phyloP scores from a whole-genome alignment of 2,797 vertebrate species.

The Apogon talboti region DNA sequence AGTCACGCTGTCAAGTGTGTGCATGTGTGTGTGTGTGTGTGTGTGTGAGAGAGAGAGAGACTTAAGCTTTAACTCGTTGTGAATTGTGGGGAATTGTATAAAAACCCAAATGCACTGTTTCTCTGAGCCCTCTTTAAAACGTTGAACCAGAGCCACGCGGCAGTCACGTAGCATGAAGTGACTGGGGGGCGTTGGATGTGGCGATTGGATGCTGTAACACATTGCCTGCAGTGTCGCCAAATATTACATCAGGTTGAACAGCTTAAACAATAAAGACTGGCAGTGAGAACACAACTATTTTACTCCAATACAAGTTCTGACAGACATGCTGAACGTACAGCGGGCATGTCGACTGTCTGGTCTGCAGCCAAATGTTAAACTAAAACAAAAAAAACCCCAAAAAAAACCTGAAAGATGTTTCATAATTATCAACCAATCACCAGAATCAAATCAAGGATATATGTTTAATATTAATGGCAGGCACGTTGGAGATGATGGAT shows the following conservation, averaged over 20 bases:
- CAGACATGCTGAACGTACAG: constrained; percentile 5
- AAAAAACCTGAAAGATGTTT: no score
- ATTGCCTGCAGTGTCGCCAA: constrained; percentile 48
- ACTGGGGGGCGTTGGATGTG: constrained; percentile 37
- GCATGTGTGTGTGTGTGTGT: constrained; percentile 18
- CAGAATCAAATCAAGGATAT: no score
- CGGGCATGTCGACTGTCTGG: background rate
- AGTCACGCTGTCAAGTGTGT: constrained; percentile 48
- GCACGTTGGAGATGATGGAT: no score
- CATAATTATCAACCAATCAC: no score
- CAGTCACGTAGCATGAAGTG: constrained; percentile 47
- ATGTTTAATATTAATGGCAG: no score
- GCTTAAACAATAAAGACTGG: constrained; percentile 38
- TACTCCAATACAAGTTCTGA: constrained; percentile 1
- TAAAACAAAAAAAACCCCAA: no score
- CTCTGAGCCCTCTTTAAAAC: constrained; percentile 47
- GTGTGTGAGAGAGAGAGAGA: no score
- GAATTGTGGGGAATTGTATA: constrained; percentile 37
- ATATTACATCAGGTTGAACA: constrained; percentile 55
- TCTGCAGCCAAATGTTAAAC: background rate
- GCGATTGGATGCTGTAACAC: constrained; percentile 49
- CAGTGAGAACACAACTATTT: constrained; percentile 31
- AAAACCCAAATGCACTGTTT: constrained; percentile 37
- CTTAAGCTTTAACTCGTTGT: constrained; percentile 43
- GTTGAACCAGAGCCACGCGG: constrained; percentile 34